A percentile compares a stretch with the other conserved stretches of the same genome.
These are phyloP conservation scores for Sminthurides aquaticus DNA, from an alignment of 2,888 invertebrate species.

Conservation along the genomic window DNA sequence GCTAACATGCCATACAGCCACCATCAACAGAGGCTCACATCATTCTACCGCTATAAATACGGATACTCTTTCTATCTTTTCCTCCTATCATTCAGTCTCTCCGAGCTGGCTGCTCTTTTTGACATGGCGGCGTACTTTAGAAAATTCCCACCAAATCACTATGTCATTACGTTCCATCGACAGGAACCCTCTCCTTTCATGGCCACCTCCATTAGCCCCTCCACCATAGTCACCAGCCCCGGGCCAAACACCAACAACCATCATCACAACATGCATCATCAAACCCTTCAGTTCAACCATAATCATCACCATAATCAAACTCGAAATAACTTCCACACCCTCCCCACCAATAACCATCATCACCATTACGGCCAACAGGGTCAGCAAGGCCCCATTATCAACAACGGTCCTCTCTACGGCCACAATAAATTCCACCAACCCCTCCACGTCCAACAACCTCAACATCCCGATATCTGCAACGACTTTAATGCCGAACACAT, in stretches of 20 bases:
- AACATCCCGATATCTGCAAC: constrained; percentile 37
- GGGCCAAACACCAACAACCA: neutral
- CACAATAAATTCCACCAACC: constrained; percentile 9
- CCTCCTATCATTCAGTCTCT: constrained; percentile 37
- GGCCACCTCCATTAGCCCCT: constrained; percentile 22
- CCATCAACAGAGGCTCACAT: constrained; percentile 35
- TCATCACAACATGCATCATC: neutral
- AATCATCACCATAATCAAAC: constrained; percentile 18
- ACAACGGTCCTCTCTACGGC: constrained; percentile 15
- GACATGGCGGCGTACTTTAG: constrained; percentile 42
- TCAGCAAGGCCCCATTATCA: constrained; percentile 16
- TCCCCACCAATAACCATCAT: constrained; percentile 18
- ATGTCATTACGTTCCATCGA: constrained; percentile 41
- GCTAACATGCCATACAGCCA: constrained; percentile 37
- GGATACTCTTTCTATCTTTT: constrained; percentile 41
- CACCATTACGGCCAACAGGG: constrained; percentile 7
- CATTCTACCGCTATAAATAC: constrained; percentile 42
- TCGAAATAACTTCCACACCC: constrained; percentile 20
- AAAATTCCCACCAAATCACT: constrained; percentile 39
- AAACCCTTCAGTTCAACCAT: constrained; percentile 14
- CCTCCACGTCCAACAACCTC: constrained; percentile 2
- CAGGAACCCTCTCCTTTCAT: constrained; percentile 40
- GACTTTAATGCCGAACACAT: constrained; percentile 34
- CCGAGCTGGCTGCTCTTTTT: constrained; percentile 39
- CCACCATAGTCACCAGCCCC: neutral